Conservation (phyloP, 2,113 vertebrate genomes). For the Sterna hirundo region DNA sequence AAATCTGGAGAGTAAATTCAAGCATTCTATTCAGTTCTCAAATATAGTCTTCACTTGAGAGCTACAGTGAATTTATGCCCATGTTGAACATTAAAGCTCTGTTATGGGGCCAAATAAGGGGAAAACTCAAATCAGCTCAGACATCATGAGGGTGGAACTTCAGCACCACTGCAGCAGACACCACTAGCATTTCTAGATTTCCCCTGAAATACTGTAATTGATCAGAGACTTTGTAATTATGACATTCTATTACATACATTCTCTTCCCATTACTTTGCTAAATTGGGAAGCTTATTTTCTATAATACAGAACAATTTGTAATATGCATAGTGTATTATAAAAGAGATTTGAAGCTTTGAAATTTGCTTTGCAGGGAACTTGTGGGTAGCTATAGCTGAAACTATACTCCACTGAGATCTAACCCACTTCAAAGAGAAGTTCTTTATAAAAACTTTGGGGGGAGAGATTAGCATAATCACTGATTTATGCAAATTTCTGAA, state of each 20-base stretch:
- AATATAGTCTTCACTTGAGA: conserved; percentile 64
- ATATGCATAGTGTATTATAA: background rate
- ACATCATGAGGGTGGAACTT: conserved; percentile 21
- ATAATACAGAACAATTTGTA: background rate
- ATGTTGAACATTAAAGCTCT: conserved; percentile 61
- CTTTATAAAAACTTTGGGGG: background rate
- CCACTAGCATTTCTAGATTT: background rate
- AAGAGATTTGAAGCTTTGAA: background rate
- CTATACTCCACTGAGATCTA: background rate
- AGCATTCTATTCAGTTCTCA: conserved; percentile 69
- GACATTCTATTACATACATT: conserved; percentile 32
- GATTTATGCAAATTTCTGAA: background rate
- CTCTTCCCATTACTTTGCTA: conserved; percentile 25
- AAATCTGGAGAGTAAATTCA: conserved; percentile 72
- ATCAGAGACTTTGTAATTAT: conserved; percentile 9
- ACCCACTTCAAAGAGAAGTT: background rate
- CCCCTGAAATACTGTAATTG: background rate
- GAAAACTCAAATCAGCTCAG: conserved; percentile 56
- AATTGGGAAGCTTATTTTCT: conserved; percentile 29
- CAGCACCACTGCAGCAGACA: background rate
- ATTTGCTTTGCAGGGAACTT: background rate
- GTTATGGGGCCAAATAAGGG: conserved; percentile 34
- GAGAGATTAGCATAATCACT: background rate
- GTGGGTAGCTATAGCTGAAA: background rate
- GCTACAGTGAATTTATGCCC: conserved; percentile 64